These are phyloP conservation scores for Ochropleura plecta DNA, from an alignment of 2,888 invertebrate genomes.

Conservation along the genomic window DNA sequence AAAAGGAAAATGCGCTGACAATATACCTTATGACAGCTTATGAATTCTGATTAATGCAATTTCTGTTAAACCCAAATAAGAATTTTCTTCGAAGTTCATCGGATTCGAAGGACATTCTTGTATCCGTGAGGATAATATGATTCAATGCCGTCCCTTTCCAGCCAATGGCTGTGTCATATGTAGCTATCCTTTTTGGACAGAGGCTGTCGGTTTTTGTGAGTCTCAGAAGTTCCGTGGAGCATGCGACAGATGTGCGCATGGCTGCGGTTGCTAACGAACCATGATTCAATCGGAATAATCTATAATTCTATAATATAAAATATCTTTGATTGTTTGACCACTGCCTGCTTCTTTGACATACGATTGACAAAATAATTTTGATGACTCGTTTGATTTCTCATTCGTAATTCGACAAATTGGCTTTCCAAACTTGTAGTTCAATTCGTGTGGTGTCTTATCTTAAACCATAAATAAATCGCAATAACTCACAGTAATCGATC, in stretches of 20 bases:
- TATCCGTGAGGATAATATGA: conserved; percentile 78
- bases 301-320: conserved; percentile 89
- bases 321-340: conserved; percentile 85
- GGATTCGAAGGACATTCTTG: conserved; percentile 78
- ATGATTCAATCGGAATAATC: conserved; percentile 88
- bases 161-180: conserved; percentile 65
- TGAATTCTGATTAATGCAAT: conserved; percentile 72
- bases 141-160: conserved; percentile 75
- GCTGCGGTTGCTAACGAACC: conserved; percentile 88
- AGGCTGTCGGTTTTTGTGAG: conserved; percentile 87
- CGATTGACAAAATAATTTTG: conserved; percentile 64
- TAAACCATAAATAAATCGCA: conserved; percentile 24
- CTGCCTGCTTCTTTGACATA: conserved; percentile 76
- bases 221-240: conserved; percentile 86
- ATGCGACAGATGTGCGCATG: conserved; percentile 90
- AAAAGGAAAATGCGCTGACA: conserved; percentile 56
- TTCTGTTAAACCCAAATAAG: conserved; percentile 68
- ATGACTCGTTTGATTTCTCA: conserved; percentile 39
- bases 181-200: conserved; percentile 77
- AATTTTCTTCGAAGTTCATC: conserved; percentile 77
- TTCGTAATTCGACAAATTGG: conserved; percentile 30
- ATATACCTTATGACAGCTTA: conserved; percentile 71
- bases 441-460: conserved; percentile 21
- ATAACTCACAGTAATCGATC: conserved; percentile 40
- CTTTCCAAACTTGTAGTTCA: conserved; percentile 1